phyloP scores from a whole-genome alignment of 2,113 vertebrate species.

The Manacus vitellinus region DNA sequence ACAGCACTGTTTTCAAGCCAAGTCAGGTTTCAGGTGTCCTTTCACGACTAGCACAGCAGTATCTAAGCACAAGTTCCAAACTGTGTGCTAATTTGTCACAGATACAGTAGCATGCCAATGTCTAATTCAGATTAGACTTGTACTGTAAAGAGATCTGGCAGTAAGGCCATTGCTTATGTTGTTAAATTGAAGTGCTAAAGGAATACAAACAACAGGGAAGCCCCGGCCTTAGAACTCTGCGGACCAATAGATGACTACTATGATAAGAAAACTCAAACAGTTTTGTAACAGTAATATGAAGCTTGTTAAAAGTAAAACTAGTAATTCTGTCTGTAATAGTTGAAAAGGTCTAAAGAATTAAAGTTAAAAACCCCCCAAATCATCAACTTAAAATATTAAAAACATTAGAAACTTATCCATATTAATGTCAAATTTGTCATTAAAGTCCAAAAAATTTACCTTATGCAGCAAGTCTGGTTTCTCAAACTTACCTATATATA shows the following conservation, averaged over 20 bases:
- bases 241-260: not conserved
- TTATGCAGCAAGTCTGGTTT: not conserved
- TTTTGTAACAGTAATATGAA: not conserved
- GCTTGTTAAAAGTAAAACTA: not conserved
- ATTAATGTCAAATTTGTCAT: not conserved
- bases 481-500: not conserved
- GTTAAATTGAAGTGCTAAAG: not conserved
- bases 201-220: not conserved
- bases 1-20: not conserved
- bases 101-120: not conserved
- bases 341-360: not conserved
- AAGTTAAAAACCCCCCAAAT: not conserved
- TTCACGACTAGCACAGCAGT: not conserved
- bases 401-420: not conserved
- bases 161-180: not conserved
- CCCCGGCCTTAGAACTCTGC: not conserved
- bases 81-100: not conserved
- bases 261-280: not conserved
- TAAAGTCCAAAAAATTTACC: not conserved
- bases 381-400: not conserved
- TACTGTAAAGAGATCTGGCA: not conserved
- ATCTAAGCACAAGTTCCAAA: not conserved
- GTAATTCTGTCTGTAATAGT: not conserved
- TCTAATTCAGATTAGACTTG: not conserved
- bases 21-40: not conserved